Evolutionary conservation across 1,140 invertebrate species (phyloP).

Genomic region (Halesus radiatus): DNA sequence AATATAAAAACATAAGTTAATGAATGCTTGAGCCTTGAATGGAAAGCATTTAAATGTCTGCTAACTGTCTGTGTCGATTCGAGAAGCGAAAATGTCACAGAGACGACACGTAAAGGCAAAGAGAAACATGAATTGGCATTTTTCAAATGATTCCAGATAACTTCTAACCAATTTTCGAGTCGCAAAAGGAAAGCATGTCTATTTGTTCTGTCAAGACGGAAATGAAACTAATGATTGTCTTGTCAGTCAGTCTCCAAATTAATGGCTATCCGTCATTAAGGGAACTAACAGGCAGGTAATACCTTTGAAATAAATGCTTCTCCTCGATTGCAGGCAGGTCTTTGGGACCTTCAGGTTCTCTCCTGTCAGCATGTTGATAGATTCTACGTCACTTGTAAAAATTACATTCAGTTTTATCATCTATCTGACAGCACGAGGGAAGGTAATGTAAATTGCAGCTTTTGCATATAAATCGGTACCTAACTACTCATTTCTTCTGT

Average conservation of each 20-base stretch:
- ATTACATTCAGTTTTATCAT: no score
- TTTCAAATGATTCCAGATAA: background rate
- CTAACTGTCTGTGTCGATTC: conserved; percentile 33
- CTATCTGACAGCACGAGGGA: no score
- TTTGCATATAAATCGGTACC: no score
- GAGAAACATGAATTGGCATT: conserved; percentile 1
- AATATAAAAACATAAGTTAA: background rate
- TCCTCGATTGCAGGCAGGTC: no score
- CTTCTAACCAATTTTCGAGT: background rate
- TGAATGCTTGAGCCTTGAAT: conserved; percentile 2
- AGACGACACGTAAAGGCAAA: background rate
- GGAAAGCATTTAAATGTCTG: conserved; percentile 24
- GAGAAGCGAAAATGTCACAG: background rate
- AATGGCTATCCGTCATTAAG: no score
- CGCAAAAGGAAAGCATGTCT: conserved; percentile 9
- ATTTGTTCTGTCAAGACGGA: background rate
- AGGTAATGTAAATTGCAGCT: no score
- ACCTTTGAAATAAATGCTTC: no score
- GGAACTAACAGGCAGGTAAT: no score
- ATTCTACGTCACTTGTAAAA: no score
- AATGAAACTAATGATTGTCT: conserved; percentile 11
- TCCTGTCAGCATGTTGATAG: no score
- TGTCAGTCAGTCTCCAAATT: background rate
- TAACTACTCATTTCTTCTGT: no score
- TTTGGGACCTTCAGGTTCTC: no score